Percentiles rank a stretch among this genome's conserved stretches.
These are phyloP conservation scores for Leiothrix lutea DNA, from an alignment of 2,113 vertebrate genomes.

Conservation along the genomic window DNA sequence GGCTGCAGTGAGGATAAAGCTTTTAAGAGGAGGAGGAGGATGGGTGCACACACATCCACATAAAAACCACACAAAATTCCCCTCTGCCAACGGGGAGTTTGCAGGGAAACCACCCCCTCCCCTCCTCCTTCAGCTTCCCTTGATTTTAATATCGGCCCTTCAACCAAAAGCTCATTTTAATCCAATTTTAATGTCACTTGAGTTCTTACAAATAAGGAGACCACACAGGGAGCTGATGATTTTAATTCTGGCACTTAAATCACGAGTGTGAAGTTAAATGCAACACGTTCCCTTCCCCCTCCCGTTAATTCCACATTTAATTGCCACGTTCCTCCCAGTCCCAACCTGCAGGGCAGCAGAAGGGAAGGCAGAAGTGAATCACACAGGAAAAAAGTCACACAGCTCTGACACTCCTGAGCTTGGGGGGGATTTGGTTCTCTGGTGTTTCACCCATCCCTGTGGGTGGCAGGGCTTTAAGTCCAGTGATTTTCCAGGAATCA, in stretches of 20 bases:
- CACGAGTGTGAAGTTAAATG: constrained; percentile 33
- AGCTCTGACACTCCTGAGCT: not conserved
- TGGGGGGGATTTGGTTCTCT: not conserved
- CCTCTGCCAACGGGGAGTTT: not conserved
- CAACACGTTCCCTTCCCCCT: not conserved
- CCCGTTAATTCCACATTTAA: not conserved
- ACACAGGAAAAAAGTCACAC: not conserved
- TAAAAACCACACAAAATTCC: not conserved
- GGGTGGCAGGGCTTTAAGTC: not conserved
- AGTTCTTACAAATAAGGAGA: constrained; percentile 40
- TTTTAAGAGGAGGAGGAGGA: constrained; percentile 4
- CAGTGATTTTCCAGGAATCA: not conserved
- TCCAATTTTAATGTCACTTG: constrained; percentile 52
- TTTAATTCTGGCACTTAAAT: constrained; percentile 60
- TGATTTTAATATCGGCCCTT: constrained; percentile 37
- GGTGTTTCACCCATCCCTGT: not conserved
- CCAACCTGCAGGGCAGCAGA: not conserved
- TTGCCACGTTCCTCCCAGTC: not conserved
- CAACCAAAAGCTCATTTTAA: constrained; percentile 46
- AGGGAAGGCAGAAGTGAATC: not conserved
- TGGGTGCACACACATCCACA: not conserved
- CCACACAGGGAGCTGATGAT: constrained; percentile 57
- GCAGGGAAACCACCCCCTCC: not conserved
- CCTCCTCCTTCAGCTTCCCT: not conserved
- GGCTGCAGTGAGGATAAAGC: constrained; percentile 14